Evolutionary conservation across 1,140 invertebrate genomes (phyloP).

Genomic region (Akabosia matsudoensis): DNA sequence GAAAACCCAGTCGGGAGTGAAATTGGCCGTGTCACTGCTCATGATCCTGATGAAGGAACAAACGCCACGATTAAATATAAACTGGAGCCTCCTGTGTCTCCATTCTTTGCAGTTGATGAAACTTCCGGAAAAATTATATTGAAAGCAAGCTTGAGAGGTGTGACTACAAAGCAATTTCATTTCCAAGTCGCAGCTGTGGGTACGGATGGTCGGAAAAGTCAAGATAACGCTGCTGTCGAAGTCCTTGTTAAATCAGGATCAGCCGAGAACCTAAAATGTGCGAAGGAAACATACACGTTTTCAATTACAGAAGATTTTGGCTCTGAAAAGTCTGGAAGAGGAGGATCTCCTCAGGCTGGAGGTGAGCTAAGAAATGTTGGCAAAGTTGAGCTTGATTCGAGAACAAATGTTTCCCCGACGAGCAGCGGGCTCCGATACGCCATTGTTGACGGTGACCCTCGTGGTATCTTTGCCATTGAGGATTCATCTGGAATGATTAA

Average conservation of each 20-base stretch:
- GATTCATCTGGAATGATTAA: constrained; percentile 72
- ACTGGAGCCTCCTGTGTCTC: constrained; percentile 72
- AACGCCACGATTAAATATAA: constrained; percentile 75
- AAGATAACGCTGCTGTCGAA: constrained; percentile 74
- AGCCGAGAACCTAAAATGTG: constrained; percentile 43
- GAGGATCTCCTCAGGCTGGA: constrained; percentile 54
- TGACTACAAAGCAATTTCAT: constrained; percentile 65
- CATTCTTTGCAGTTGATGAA: constrained; percentile 72
- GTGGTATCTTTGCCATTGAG: constrained; percentile 75
- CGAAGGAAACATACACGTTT: constrained; percentile 30
- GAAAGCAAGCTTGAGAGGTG: constrained; percentile 61
- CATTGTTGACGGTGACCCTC: constrained; percentile 77
- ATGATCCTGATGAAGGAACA: constrained; percentile 75
- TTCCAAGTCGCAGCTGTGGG: constrained; percentile 74
- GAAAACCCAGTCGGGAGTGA: constrained; percentile 62
- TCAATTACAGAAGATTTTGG: constrained; percentile 57
- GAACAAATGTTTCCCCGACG: constrained; percentile 46
- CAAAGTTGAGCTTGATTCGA: constrained; percentile 61
- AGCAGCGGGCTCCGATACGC: constrained; percentile 64
- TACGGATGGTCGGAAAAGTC: constrained; percentile 66
- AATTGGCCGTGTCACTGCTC: constrained; percentile 69
- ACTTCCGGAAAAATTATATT: constrained; percentile 69
- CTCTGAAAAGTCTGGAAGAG: constrained; percentile 52
- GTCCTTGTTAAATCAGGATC: constrained; percentile 64
- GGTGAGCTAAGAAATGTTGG: constrained; percentile 67